A percentile compares a stretch with the other conserved stretches of the same genome.
These are phyloP conservation scores for Conistra vaccinii DNA, from an alignment of 2,888 invertebrate genomes.

Conservation along the genomic window DNA sequence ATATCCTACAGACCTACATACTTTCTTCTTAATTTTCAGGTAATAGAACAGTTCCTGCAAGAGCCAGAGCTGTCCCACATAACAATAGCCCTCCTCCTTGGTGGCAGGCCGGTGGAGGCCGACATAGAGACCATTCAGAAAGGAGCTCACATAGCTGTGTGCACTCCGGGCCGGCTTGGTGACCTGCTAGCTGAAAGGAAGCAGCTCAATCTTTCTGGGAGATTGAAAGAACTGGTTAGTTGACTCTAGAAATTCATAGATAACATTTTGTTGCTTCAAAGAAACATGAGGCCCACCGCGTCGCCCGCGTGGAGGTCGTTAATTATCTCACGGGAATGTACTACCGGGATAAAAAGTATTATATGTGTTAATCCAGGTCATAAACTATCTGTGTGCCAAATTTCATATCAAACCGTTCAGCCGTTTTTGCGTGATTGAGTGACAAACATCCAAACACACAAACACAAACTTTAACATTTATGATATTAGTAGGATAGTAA, in stretches of 20 bases:
- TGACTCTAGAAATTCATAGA: not conserved
- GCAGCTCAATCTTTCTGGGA: conserved; percentile 92
- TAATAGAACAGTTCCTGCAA: conserved; percentile 88
- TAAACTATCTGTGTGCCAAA: no score
- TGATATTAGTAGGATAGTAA: no score
- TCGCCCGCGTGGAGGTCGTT: no score
- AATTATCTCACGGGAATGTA: no score
- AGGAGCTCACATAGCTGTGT: conserved; percentile 96
- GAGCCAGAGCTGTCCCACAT: conserved; percentile 86
- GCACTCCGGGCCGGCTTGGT: conserved; percentile 98
- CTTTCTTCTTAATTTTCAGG: conserved; percentile 70
- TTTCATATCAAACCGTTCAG: no score
- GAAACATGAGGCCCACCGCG: no score
- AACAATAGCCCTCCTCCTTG: conserved; percentile 93
- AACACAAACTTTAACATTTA: no score
- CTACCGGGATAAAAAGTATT: no score
- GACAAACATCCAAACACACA: no score
- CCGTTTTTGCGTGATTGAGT: no score
- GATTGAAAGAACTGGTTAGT: conserved; percentile 94
- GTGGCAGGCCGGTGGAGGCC: conserved; percentile 95
- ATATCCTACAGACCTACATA: not conserved
- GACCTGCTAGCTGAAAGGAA: conserved; percentile 95
- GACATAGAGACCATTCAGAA: conserved; percentile 93
- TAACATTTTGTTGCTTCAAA: not conserved
- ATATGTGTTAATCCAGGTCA: no score